Conservation (phyloP, 2,113 vertebrate genomes). For the Pluvialis apricaria region DNA sequence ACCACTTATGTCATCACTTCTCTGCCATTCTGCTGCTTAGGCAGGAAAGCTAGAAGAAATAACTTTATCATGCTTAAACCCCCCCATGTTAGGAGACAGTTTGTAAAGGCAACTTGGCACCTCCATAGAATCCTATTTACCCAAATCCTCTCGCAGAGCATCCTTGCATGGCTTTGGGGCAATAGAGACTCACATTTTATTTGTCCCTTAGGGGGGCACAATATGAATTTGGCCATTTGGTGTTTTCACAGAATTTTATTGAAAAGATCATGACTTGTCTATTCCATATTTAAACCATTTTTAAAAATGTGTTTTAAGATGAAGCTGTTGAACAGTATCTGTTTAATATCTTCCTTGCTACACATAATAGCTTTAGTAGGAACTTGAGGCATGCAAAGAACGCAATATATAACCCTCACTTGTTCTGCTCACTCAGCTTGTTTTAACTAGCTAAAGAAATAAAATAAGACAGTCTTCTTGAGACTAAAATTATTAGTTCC, state of each 20-base stretch:
- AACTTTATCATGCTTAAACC: background rate
- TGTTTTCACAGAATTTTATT: background rate
- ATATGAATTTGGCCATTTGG: background rate
- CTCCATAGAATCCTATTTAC: background rate
- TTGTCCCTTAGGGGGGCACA: background rate
- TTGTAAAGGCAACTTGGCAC: background rate
- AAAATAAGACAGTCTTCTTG: background rate
- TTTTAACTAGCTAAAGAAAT: constrained; percentile 11
- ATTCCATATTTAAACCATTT: background rate
- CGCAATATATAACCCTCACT: background rate
- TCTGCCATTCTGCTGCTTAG: background rate
- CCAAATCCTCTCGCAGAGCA: background rate
- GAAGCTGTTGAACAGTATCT: background rate
- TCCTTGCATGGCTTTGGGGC: background rate
- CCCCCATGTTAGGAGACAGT: background rate
- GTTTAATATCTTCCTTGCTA: background rate
- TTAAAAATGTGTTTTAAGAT: background rate
- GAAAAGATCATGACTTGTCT: background rate
- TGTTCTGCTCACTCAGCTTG: background rate
- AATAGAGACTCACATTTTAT: background rate
- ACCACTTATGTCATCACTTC: background rate
- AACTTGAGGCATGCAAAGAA: background rate
- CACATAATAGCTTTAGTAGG: background rate
- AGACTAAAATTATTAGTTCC: background rate
- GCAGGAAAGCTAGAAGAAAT: background rate